Percentiles rank a stretch among this genome's conserved stretches.
Evolutionary conservation across 2,797 vertebrate species (phyloP).

Genomic region (Salarias fasciatus): DNA sequence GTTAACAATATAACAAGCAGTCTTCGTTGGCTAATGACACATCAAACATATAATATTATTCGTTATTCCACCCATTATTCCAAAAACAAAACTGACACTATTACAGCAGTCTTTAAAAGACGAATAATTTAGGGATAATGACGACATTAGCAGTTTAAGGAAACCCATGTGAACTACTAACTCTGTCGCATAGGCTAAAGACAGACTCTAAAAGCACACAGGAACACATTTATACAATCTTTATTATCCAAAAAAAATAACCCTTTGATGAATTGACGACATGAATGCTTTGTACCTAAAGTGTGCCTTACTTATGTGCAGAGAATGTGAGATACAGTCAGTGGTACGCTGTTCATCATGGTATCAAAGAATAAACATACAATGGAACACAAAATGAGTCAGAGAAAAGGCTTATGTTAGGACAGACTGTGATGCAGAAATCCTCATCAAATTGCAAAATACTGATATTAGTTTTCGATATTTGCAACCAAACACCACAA

Average conservation of each 20-base stretch:
- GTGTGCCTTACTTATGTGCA: slow-evolving; percentile 1
- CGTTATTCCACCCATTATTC: slow-evolving; percentile 44
- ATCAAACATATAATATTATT: slow-evolving; percentile 39
- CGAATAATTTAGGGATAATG: slow-evolving; percentile 89
- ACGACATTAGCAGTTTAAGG: slow-evolving; percentile 31
- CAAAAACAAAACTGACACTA: slow-evolving; percentile 27
- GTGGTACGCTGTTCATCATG: neutral
- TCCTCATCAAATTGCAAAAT: neutral
- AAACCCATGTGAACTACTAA: slow-evolving; percentile 25
- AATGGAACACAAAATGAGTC: too few relatives aligned
- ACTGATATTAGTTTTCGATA: slow-evolving; percentile 17
- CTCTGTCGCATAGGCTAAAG: slow-evolving; percentile 28
- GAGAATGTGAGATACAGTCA: slow-evolving; percentile 14
- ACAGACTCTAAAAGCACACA: neutral
- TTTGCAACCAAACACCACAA: slow-evolving; percentile 2
- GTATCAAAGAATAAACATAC: neutral
- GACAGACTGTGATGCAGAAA: too few relatives aligned
- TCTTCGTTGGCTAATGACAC: slow-evolving; percentile 25
- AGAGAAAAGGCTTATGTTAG: too few relatives aligned
- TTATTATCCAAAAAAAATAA: slow-evolving; percentile 45
- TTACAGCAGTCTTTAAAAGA: slow-evolving; percentile 86
- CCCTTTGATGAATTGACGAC: slow-evolving; percentile 24
- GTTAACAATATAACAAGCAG: slow-evolving; percentile 49
- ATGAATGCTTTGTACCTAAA: slow-evolving; percentile 17
- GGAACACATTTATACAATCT: slow-evolving; percentile 40